Percentiles rank a stretch among this genome's conserved stretches.
Evolutionary conservation across 2,797 vertebrate genomes (phyloP).

Genomic region (Gobionotothen gibberifrons): DNA sequence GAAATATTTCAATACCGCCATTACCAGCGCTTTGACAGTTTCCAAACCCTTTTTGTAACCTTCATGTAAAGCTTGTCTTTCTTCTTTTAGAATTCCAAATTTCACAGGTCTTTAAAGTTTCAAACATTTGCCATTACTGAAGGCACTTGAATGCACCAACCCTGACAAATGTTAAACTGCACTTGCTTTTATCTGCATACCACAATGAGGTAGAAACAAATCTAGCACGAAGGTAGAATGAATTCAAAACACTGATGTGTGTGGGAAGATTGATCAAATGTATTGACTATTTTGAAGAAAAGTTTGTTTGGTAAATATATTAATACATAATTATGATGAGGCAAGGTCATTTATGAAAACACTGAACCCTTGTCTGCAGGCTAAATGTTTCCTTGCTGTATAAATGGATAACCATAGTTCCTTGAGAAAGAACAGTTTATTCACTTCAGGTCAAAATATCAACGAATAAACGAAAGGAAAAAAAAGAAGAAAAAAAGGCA

Average conservation of each 20-base stretch:
- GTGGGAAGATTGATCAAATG: not conserved
- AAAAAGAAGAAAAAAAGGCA: not conserved
- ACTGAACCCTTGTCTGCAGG: not conserved
- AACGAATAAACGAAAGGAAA: too few relatives aligned
- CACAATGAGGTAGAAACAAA: not conserved
- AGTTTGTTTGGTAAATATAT: not conserved
- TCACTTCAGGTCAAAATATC: too few relatives aligned
- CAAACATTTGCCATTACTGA: not conserved
- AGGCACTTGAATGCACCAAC: not conserved
- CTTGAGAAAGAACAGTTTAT: not conserved
- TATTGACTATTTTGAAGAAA: not conserved
- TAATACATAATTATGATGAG: not conserved
- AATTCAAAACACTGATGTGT: not conserved
- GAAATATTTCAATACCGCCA: not conserved
- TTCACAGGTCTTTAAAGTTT: not conserved
- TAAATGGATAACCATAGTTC: not conserved
- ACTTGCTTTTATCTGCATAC: not conserved
- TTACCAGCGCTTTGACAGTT: not conserved
- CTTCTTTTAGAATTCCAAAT: not conserved
- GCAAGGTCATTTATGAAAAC: not conserved
- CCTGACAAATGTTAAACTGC: not conserved
- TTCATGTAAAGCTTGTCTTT: not conserved
- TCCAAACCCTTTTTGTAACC: not conserved
- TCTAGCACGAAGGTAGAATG: not conserved
- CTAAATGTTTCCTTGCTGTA: not conserved